Evolutionary conservation across 2,888 invertebrate species (phyloP), one percentile per base, ranked within the genome.

Genomic region (Stictocephala bisonia): DNA sequence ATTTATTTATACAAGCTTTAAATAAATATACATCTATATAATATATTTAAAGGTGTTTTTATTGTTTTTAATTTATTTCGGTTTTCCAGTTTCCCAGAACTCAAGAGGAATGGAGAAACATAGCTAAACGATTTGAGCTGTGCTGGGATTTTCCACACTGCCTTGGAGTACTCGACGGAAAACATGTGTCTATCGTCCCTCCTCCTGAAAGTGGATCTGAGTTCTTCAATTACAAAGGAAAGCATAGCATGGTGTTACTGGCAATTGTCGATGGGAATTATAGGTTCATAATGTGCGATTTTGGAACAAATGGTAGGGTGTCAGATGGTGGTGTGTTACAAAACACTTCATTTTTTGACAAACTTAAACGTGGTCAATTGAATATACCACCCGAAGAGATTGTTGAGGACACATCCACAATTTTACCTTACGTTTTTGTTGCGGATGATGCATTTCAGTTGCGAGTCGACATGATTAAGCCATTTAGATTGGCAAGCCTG

Each of bases 191-290:
- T 35, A 80, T 80, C 72, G 72, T 78, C 67, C 75, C 78, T 66
- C 79, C 81, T 50, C 74, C 75, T 29, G 71, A 72, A 48, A 73
- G 78, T 44, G 80, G 80, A 56, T 79, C 77, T 58, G 41, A 73
- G 27, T 81, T 76, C 76, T 80, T 74, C 74, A 80, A 80, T 72
- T 80, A 79, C 66, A 80, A 80, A 77, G 71, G 76, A 68, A 66
- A 58, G 27, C 73, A 77, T 75, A 79, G 76, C 72, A 68, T 80
- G 20, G 79, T 79, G 27, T 60, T 80, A 6, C 72, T 80, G 71
- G 79, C 76, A 58, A 75, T 79, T 24, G 78, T 73, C 64, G 75
- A 79, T 71, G 77, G 74, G 24, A 72, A 77, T 29, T 79, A 72
- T 48, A 74, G 76, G 48, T 78, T 73, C 56, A 72, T 76, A 40